Evolutionary conservation across 1,140 invertebrate species (phyloP), one percentile per base, ranked within the genome.

Genomic region (Leptestheria dahalacensis): DNA sequence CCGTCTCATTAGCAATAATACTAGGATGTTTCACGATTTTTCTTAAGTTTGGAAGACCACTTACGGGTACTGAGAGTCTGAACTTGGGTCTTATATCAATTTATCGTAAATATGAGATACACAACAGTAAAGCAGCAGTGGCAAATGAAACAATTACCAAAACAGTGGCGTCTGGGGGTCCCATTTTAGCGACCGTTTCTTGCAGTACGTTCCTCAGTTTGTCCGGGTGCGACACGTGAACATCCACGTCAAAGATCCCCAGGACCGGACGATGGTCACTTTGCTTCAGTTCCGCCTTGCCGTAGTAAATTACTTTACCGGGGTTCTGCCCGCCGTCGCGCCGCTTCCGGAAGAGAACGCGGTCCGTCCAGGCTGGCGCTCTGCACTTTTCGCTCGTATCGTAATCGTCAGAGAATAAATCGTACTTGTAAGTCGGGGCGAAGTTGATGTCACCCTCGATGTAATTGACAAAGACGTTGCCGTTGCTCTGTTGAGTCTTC

Each of bases 331-430:
- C 79, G 18, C 60, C 60, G 47, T 33, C n/a, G 21, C 84, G 86
- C 64, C 85, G 76, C 57, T 86, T 77, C 69, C 85, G 84, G 86
- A 91, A 98, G 24, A 99, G 74, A 48, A 99, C 79, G 63, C 97
- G 74, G 74, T 99, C 97, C 1, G 96, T 99, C 92, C 93, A 99
- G 1, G 97, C 95, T 0, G 97, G 97, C 28, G 90, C 85, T 50
- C 95, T 78, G 68, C 85, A 87, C 73, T 99, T 99, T 72, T 99
- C 97, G 72, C 94, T 97, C 0, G 96, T 99, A 70, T 99, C 97
- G 71, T 97, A 99, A 75, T 98, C 94, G 72, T 98, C 91, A 68
- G 91, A 96, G 72, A 98, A 98, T 33, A 97, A 73, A 77, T 99
- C 97, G 70, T 98, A 99, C 72, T 99, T 99, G 70, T 99, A 99